Evolutionary conservation across 92 coral and sea anemone species (phyloP).

Genomic region (Montipora capitata): DNA sequence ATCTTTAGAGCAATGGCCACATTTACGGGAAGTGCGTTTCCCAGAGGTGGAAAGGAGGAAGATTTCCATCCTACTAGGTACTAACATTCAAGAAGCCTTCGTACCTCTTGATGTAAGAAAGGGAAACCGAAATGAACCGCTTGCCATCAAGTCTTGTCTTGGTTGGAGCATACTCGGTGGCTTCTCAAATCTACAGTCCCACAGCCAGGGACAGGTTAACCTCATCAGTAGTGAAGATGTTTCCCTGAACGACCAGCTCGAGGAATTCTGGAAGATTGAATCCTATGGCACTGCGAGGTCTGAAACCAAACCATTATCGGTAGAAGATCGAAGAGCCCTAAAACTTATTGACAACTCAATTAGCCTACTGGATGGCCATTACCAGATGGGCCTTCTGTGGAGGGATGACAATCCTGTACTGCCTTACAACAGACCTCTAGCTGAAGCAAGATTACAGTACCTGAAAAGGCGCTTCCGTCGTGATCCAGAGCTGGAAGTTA

Average conservation of each 20-base stretch:
- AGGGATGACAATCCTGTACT: constrained; percentile 47
- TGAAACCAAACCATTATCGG: constrained; percentile 47
- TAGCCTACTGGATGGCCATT: constrained; percentile 35
- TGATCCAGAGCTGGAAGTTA: constrained; percentile 57
- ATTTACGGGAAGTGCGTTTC: too few species aligned
- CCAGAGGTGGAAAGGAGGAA: too few species aligned
- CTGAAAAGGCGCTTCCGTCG: constrained; percentile 64
- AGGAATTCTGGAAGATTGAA: constrained; percentile 71
- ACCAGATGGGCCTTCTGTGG: constrained; percentile 76
- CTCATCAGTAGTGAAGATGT: constrained; percentile 46
- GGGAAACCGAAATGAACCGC: constrained; percentile 65
- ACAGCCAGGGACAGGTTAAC: constrained; percentile 25
- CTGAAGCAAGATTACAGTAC: constrained; percentile 73
- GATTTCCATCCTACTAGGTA: too few species aligned
- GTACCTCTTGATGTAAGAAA: too few species aligned
- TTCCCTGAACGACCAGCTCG: constrained; percentile 65
- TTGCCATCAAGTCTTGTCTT: constrained; percentile 74
- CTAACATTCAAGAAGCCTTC: too few species aligned
- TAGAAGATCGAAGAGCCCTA: constrained; percentile 60
- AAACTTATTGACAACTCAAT: constrained; percentile 49
- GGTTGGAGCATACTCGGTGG: constrained; percentile 77
- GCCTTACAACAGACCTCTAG: constrained; percentile 65
- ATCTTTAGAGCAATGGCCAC: constrained; percentile 64
- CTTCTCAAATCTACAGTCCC: constrained; percentile 2
- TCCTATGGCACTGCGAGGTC: constrained; percentile 42